Percentiles rank a stretch among this genome's conserved stretches.
Conservation (phyloP, 2,113 vertebrate genomes). For the Hiodon alosoides region DNA sequence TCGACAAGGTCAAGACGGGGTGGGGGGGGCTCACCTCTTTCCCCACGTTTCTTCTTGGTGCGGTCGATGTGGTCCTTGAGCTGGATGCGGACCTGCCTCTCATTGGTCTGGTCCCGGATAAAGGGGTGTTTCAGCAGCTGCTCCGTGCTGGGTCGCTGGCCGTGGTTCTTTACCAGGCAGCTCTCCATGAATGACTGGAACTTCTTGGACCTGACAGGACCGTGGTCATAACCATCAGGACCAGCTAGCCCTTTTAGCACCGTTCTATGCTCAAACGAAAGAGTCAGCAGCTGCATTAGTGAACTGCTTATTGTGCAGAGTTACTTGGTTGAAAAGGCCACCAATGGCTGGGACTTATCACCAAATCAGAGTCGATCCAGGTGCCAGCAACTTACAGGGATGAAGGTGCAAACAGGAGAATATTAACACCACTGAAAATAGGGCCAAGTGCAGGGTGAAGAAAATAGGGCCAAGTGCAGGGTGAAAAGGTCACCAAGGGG, state of each 20-base stretch:
- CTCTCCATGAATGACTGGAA: constrained; percentile 97
- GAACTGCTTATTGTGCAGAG: no score
- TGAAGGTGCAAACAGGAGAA: no score
- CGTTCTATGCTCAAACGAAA: neutral
- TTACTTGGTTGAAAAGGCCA: no score
- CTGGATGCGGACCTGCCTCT: constrained; percentile 95
- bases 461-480: no score
- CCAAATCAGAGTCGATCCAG: no score
- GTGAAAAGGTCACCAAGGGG: no score
- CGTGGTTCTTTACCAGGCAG: constrained; percentile 94
- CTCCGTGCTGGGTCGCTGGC: constrained; percentile 89
- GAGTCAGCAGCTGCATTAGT: no score
- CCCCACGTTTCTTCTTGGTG: constrained; percentile 94
- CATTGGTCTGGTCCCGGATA: constrained; percentile 92
- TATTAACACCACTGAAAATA: no score
- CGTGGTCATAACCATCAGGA: neutral
- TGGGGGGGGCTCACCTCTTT: constrained; percentile 66
- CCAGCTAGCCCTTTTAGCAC: neutral
- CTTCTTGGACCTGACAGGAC: constrained; percentile 84
- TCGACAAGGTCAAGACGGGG: neutral
- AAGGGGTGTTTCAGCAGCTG: constrained; percentile 96
- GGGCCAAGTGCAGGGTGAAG: no score
- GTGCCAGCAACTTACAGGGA: no score
- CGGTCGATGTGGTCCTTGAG: constrained; percentile 98
- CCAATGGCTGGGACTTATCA: no score